Conservation (phyloP, 1,140 invertebrate genomes). For the Drosophila lacertosa region DNA sequence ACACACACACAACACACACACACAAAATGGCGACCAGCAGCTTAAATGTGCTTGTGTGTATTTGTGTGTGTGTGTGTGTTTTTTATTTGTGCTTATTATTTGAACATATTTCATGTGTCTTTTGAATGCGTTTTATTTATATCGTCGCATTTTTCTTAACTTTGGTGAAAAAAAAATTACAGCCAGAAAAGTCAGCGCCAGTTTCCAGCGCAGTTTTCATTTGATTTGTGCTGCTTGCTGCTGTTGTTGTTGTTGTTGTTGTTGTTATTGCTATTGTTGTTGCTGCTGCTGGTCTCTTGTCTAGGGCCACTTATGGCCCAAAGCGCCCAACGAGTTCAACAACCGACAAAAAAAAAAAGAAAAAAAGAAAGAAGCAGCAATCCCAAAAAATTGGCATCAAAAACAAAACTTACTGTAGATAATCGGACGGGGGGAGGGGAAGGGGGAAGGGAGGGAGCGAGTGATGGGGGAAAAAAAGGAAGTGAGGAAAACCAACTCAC, state of each 20-base stretch:
- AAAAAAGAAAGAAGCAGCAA: slow-evolving; percentile 55
- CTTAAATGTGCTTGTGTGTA: slow-evolving; percentile 1
- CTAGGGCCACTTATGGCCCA: slow-evolving; percentile 74
- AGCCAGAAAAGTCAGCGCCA: slow-evolving; percentile 29
- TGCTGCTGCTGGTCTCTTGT: slow-evolving; percentile 58
- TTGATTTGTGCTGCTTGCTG: slow-evolving; percentile 77
- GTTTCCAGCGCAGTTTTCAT: slow-evolving; percentile 65
- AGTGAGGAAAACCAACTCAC: slow-evolving; percentile 48
- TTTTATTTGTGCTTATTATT: slow-evolving; percentile 28
- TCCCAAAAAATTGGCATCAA: slow-evolving; percentile 81
- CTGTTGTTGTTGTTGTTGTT: slow-evolving; percentile 12
- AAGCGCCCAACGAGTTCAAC: slow-evolving; percentile 65
- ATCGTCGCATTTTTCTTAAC: slow-evolving; percentile 73
- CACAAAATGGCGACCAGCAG: slow-evolving; percentile 23
- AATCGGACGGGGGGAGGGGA: slow-evolving; percentile 16
- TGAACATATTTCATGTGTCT: slow-evolving; percentile 51
- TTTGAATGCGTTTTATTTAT: slow-evolving; percentile 75
- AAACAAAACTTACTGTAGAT: slow-evolving; percentile 78
- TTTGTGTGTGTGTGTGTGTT: slow-evolving; percentile 9
- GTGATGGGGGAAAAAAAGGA: slow-evolving; percentile 6
- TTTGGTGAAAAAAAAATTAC: slow-evolving; percentile 53
- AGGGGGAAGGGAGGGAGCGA: background rate
- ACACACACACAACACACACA: slow-evolving; percentile 9
- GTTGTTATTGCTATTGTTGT: slow-evolving; percentile 21
- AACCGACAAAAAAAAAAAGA: slow-evolving; percentile 77